Percentiles rank a stretch among this genome's conserved stretches.
These are phyloP conservation scores for Teleiodes luculella DNA, from an alignment of 2,888 invertebrate species.

Conservation along the genomic window DNA sequence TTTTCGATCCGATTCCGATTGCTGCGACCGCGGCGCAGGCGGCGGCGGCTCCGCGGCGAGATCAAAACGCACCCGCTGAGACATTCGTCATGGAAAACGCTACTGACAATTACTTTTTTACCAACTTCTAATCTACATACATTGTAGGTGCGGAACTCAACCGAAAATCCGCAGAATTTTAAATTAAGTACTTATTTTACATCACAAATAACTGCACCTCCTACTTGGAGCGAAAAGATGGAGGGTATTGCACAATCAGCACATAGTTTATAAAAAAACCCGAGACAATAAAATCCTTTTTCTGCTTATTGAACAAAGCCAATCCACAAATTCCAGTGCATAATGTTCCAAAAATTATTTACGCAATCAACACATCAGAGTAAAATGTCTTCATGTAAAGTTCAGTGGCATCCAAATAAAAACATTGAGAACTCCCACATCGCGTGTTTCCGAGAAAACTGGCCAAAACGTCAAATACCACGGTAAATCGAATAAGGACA, in stretches of 20 bases:
- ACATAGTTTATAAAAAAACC: background rate
- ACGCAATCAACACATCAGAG: constrained; percentile 55
- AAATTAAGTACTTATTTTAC: too few species aligned
- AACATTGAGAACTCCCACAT: constrained; percentile 63
- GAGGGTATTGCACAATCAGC: too few species aligned
- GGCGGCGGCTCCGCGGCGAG: constrained; percentile 39
- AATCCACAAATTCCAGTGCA: constrained; percentile 15
- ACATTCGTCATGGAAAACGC: constrained; percentile 51
- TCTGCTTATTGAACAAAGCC: constrained; percentile 12
- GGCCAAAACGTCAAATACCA: constrained; percentile 59
- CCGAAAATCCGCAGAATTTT: too few species aligned
- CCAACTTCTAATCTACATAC: background rate
- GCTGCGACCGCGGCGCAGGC: constrained; percentile 48
- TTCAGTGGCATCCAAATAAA: constrained; percentile 43
- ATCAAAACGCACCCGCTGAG: constrained; percentile 21
- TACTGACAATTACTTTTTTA: constrained; percentile 33
- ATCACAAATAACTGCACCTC: too few species aligned
- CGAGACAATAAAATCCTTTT: constrained; percentile 1
- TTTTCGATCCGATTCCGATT: constrained; percentile 59
- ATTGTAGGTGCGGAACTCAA: background rate
- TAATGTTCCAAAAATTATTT: constrained; percentile 40
- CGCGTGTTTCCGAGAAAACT: constrained; percentile 65
- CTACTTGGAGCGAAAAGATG: too few species aligned
- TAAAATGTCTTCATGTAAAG: constrained; percentile 64
- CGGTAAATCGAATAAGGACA: constrained; percentile 59